These are phyloP conservation scores for Pachyramphus minor DNA, from an alignment of 2,113 vertebrate genomes.

Conservation along the genomic window DNA sequence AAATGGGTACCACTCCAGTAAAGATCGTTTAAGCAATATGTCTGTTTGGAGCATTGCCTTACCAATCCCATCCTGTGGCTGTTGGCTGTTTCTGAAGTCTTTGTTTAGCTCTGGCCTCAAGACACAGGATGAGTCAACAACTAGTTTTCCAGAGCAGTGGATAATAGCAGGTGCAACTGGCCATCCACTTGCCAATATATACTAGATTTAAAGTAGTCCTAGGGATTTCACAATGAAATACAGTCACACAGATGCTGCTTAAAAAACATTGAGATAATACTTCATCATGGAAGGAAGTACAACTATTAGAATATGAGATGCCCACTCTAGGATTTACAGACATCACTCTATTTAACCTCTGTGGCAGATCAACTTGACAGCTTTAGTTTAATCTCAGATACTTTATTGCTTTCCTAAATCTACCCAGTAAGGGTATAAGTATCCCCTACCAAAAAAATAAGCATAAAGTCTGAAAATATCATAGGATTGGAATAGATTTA, in stretches of 20 bases:
- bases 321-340: neutral
- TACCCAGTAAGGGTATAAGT: neutral
- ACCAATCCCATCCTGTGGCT: neutral
- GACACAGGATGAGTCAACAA: neutral
- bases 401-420: neutral
- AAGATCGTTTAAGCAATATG: neutral
- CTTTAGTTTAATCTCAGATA: slow-evolving; percentile 1
- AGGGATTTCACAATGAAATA: neutral
- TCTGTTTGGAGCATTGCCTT: neutral
- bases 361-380: neutral
- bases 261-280: neutral
- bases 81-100: neutral
- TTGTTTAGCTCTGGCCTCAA: neutral
- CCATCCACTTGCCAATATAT: too few species aligned
- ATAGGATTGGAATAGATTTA: neutral
- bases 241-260: neutral
- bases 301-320: neutral
- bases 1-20: neutral
- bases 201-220: neutral
- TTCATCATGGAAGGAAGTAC: neutral
- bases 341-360: neutral
- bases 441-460: neutral
- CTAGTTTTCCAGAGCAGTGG: neutral
- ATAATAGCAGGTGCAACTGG: neutral
- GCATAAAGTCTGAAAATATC: neutral